Conservation (phyloP, 2,797 vertebrate species). For the Rhinogobio ventralis region DNA sequence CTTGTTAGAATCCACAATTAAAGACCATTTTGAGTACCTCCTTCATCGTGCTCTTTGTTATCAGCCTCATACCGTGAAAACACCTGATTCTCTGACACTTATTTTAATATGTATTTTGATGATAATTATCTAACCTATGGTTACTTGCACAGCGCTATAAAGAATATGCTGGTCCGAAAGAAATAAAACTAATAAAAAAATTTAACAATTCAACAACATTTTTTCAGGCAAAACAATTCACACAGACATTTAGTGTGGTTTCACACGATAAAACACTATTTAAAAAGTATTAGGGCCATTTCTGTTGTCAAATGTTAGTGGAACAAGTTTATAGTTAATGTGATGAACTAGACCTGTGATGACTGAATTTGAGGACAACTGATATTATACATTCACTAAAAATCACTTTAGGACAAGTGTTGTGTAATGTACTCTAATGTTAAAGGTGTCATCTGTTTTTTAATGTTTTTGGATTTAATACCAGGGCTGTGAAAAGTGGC, state of each 20-base stretch:
- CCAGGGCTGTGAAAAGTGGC: background rate
- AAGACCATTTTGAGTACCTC: too few species aligned
- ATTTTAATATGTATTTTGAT: background rate
- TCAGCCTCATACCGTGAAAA: too few species aligned
- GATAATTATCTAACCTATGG: background rate
- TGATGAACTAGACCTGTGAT: background rate
- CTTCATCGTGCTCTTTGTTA: too few species aligned
- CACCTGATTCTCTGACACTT: too few species aligned
- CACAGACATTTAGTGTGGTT: background rate
- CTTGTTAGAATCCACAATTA: too few species aligned
- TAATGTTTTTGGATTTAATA: background rate
- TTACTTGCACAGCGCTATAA: background rate
- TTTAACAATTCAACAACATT: background rate
- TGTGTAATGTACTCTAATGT: background rate
- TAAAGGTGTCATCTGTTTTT: background rate
- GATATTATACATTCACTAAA: background rate
- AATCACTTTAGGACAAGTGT: background rate
- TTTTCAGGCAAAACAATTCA: background rate
- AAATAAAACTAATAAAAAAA: background rate
- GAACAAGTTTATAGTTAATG: background rate
- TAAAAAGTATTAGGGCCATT: background rate
- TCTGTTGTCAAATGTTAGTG: background rate
- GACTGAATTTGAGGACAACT: background rate
- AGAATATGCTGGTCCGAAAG: background rate
- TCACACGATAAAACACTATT: background rate